Conservation (phyloP, 1,140 invertebrate genomes). For the Euura saliciscinereae region DNA sequence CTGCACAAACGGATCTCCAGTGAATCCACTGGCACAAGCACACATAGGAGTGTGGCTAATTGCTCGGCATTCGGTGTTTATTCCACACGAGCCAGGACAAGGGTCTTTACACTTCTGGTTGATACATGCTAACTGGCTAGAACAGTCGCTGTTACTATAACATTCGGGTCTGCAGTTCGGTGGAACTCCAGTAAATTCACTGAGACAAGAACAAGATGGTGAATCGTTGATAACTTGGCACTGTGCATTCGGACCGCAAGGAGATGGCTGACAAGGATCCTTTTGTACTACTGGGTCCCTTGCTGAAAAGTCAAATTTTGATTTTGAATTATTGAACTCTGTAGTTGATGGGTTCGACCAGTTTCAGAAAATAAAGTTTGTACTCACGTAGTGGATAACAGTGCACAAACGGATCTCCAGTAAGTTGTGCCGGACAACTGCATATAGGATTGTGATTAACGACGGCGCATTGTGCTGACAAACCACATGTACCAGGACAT, state of each 20-base stretch:
- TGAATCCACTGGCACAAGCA: slow-evolving; percentile 68
- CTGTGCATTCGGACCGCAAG: slow-evolving; percentile 73
- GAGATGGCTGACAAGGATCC: slow-evolving; percentile 72
- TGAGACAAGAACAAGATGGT: slow-evolving; percentile 67
- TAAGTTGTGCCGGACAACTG: slow-evolving; percentile 68
- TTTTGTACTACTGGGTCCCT: slow-evolving; percentile 40
- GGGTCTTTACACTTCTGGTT: slow-evolving; percentile 65
- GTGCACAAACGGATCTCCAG: slow-evolving; percentile 73
- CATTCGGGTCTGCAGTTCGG: slow-evolving; percentile 65
- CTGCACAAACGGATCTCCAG: slow-evolving; percentile 76
- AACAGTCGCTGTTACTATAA: slow-evolving; percentile 62
- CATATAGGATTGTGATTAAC: slow-evolving; percentile 81
- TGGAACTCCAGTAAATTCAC: slow-evolving; percentile 56
- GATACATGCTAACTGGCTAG: slow-evolving; percentile 61
- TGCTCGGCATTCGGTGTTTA: slow-evolving; percentile 69
- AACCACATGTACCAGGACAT: slow-evolving; percentile 62
- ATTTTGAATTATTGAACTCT: no score
- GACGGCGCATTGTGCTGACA: slow-evolving; percentile 68
- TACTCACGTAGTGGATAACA: slow-evolving; percentile 51
- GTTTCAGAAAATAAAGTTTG: slow-evolving; percentile 38
- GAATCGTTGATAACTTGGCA: slow-evolving; percentile 65
- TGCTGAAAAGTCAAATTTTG: slow-evolving; percentile 29
- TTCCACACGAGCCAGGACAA: slow-evolving; percentile 62
- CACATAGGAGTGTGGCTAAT: slow-evolving; percentile 68
- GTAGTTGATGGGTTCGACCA: slow-evolving; percentile 23